A percentile compares a stretch with the other conserved stretches of the same genome.
Conservation (phyloP, 1,140 invertebrate species). For the Trypoxylus dichotomus region DNA sequence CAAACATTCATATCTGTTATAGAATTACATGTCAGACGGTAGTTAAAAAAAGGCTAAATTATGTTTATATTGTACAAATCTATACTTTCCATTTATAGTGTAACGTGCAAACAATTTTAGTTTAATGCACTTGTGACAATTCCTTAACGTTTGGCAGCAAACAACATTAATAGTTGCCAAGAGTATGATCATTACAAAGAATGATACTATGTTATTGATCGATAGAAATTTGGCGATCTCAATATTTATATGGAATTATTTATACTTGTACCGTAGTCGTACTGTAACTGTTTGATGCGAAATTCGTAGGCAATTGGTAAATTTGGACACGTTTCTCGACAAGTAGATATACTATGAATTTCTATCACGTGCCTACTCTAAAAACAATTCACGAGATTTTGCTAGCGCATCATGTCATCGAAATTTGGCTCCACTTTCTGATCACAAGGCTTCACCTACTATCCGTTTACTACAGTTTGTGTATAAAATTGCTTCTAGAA, state of each 20-base stretch:
- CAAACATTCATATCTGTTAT: too few relatives aligned
- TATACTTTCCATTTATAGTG: neutral
- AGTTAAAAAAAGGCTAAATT: too few relatives aligned
- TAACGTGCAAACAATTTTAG: too few relatives aligned
- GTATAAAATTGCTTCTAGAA: conserved; percentile 3
- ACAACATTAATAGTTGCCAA: neutral
- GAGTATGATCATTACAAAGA: neutral
- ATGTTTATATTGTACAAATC: neutral
- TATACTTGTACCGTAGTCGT: neutral
- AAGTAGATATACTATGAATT: neutral
- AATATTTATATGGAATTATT: neutral
- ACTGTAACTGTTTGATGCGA: neutral
- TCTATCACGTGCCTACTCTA: conserved; percentile 18
- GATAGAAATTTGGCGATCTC: too few relatives aligned
- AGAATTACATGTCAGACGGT: too few relatives aligned
- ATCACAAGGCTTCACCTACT: conserved; percentile 13
- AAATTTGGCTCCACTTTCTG: conserved; percentile 17
- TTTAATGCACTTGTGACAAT: neutral
- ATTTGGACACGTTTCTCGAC: neutral
- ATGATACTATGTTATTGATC: neutral
- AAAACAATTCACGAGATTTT: conserved; percentile 16
- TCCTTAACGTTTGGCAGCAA: neutral
- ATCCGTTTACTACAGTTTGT: neutral
- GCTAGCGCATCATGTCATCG: conserved; percentile 17
- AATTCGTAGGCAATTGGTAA: neutral